Conservation (phyloP, 2,113 vertebrate species). For the Castor canadensis region DNA sequence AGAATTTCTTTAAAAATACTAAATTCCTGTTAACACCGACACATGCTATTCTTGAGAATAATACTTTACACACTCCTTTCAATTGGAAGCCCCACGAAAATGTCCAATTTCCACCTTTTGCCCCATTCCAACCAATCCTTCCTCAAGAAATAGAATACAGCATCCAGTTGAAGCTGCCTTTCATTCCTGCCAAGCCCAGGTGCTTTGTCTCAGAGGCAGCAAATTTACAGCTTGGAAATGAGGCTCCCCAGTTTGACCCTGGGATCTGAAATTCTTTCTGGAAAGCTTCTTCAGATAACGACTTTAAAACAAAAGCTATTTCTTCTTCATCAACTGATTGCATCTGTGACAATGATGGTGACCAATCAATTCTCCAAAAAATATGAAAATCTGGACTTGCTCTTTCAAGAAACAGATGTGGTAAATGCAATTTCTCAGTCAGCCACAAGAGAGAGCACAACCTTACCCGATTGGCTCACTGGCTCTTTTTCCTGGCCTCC, state of each 20-base stretch:
- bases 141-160: background rate
- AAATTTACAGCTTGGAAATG: background rate
- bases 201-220: background rate
- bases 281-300: background rate
- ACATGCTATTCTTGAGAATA: too few species aligned
- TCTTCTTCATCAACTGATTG: background rate
- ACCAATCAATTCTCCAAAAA: background rate
- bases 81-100: rapidly evolving
- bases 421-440: background rate
- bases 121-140: rapidly evolving
- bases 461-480: background rate
- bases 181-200: rapidly evolving
- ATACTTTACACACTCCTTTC: rapidly evolving
- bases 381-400: background rate
- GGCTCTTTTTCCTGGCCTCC: rapidly evolving
- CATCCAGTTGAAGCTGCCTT: background rate
- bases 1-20: background rate
- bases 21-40: background rate
- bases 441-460: background rate
- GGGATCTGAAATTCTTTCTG: background rate
- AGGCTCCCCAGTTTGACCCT: background rate
- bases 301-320: background rate
- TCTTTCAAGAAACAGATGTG: rapidly evolving
- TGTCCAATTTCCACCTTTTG: rapidly evolving
- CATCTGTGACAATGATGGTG: background rate